Conservation (phyloP, 35 echinoderm and acorn worm species). For the Heliocidaris tuberculata region DNA sequence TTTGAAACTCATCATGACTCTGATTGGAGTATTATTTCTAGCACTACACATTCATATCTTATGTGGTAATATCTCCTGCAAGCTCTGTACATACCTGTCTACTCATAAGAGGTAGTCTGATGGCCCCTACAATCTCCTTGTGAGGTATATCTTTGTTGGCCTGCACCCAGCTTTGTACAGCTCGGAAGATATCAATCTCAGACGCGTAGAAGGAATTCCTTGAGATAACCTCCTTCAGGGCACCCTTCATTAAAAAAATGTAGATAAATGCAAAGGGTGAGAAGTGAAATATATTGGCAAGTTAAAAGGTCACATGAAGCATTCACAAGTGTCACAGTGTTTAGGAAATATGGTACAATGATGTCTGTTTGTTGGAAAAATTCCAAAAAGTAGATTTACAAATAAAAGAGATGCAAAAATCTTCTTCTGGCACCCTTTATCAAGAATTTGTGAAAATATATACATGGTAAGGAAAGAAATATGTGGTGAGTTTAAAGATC, state of each 20-base stretch:
- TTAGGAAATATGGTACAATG: no score
- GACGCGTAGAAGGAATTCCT: constrained; percentile 93
- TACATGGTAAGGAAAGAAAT: neutral
- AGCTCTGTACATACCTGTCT: constrained; percentile 15
- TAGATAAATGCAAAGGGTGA: neutral
- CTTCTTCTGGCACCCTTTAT: constrained; percentile 76
- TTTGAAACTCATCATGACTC: no score
- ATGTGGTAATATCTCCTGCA: neutral
- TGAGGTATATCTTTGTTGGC: constrained; percentile 67
- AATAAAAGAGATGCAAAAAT: constrained; percentile 1
- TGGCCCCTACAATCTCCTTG: constrained; percentile 74
- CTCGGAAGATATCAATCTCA: constrained; percentile 89
- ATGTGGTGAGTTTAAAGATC: neutral
- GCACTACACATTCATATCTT: no score
- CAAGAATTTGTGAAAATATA: neutral
- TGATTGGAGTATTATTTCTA: no score
- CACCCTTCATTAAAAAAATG: constrained; percentile 55
- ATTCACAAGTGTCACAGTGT: no score
- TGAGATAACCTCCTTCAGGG: constrained; percentile 93
- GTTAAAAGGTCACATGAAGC: no score
- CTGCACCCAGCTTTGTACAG: constrained; percentile 70
- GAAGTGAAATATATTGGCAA: neutral
- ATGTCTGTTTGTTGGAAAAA: no score
- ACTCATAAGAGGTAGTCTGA: constrained; percentile 87
- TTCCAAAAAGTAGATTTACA: no score